phyloP scores from a whole-genome alignment of 2,888 invertebrate genomes.

The Baccha elongata region DNA sequence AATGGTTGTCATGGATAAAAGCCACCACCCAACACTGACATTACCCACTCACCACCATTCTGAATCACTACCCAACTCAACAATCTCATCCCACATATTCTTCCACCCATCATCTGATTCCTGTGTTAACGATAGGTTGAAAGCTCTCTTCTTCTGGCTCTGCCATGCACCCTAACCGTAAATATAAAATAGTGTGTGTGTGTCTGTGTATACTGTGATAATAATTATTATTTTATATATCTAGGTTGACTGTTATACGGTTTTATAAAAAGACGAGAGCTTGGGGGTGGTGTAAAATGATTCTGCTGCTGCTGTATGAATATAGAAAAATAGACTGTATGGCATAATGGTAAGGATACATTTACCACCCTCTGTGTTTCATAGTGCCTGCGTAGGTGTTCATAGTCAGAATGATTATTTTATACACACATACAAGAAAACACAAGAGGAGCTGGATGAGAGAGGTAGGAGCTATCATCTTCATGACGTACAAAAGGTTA shows the following conservation, averaged over 20 bases:
- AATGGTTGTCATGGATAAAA: conserved; percentile 71
- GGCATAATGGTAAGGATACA: conserved; percentile 69
- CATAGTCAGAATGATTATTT: conserved; percentile 59
- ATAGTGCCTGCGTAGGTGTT: conserved; percentile 53
- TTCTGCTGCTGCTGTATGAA: conserved; percentile 51
- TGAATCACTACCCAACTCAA: conserved; percentile 40
- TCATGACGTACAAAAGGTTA: conserved; percentile 68
- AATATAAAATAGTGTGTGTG: conserved; percentile 6
- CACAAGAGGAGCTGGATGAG: conserved; percentile 25
- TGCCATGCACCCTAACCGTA: conserved; percentile 34
- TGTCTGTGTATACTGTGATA: conserved; percentile 48
- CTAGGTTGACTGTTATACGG: conserved; percentile 72
- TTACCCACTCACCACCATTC: conserved; percentile 44
- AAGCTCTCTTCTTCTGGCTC: conserved; percentile 66
- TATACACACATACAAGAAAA: conserved; percentile 33
- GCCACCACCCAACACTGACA: conserved; percentile 60
- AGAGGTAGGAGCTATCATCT: conserved; percentile 50
- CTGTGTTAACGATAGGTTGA: conserved; percentile 61
- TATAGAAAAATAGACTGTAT: conserved; percentile 34
- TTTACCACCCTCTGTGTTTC: conserved; percentile 42
- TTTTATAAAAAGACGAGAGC: conserved; percentile 70
- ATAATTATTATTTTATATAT: conserved; percentile 73
- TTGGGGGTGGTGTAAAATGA: conserved; percentile 57
- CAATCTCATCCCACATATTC: conserved; percentile 37
- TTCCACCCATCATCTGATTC: conserved; percentile 28